Evolutionary conservation across 2,888 invertebrate species (phyloP).

Genomic region (Tetragonula carbonaria): DNA sequence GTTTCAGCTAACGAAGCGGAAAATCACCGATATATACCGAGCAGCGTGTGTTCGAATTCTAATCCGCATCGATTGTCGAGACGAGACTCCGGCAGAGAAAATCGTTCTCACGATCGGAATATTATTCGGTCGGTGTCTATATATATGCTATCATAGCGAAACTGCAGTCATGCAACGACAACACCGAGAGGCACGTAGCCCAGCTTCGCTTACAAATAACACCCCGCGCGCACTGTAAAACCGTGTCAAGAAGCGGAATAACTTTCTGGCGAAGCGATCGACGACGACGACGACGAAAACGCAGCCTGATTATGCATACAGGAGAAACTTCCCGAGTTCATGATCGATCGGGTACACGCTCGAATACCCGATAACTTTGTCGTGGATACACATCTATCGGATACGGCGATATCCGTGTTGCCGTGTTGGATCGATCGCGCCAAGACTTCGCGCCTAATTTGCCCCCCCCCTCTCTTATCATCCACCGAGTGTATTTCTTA

Average conservation of each 20-base stretch:
- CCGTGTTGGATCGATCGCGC: conserved; percentile 3
- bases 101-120: not conserved
- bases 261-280: conserved; percentile 35
- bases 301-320: conserved; percentile 36
- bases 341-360: conserved; percentile 12
- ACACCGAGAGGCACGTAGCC: conserved; percentile 1
- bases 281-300: conserved; percentile 39
- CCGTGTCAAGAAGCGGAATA: conserved; percentile 34
- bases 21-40: not conserved
- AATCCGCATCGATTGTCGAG: not conserved
- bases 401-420: conserved; percentile 10
- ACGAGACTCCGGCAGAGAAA: not conserved
- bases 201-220: conserved; percentile 26
- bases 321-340: conserved; percentile 28
- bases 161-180: not conserved
- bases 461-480: not conserved
- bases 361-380: conserved; percentile 31
- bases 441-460: not conserved
- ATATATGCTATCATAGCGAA: not conserved
- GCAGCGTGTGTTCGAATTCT: not conserved
- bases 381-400: conserved; percentile 10
- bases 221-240: not conserved
- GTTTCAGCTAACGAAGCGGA: not conserved
- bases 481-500: not conserved
- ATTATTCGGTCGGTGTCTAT: not conserved